Evolutionary conservation across 2,113 vertebrate genomes (phyloP).

Genomic region (Marcusenius ussheri): DNA sequence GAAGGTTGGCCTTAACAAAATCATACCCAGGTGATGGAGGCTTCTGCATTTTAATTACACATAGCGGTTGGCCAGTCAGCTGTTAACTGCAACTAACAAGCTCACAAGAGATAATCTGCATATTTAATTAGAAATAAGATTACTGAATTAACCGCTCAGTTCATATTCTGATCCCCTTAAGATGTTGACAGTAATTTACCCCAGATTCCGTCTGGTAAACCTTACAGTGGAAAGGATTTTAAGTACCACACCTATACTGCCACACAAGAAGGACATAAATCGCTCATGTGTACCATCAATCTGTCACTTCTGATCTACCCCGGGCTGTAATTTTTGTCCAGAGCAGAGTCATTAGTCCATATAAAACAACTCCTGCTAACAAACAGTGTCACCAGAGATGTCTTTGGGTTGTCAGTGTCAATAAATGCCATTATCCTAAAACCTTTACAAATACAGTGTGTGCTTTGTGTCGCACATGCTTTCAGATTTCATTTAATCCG

Average conservation of each 20-base stretch:
- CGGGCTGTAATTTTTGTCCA: neutral
- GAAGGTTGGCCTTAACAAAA: neutral
- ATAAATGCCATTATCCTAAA: constrained; percentile 1
- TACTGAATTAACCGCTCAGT: neutral
- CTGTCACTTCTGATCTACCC: neutral
- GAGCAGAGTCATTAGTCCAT: neutral
- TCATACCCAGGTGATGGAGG: neutral
- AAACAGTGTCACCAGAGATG: neutral
- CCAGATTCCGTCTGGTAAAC: neutral
- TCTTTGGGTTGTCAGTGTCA: neutral
- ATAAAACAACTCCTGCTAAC: neutral
- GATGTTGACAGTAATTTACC: neutral
- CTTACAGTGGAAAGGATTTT: too few relatives aligned
- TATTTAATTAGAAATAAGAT: constrained; percentile 5
- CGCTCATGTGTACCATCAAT: neutral
- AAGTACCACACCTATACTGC: neutral
- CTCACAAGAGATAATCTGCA: constrained; percentile 1
- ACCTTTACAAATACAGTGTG: neutral
- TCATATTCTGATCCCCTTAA: neutral
- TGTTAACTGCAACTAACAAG: neutral
- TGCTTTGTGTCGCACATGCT: neutral
- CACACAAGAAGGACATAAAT: neutral
- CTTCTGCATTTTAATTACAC: neutral
- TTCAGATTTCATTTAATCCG: neutral
- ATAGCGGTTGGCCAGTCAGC: neutral